Conservation (phyloP, 2,797 vertebrate genomes). For the Aeoliscus strigatus region DNA sequence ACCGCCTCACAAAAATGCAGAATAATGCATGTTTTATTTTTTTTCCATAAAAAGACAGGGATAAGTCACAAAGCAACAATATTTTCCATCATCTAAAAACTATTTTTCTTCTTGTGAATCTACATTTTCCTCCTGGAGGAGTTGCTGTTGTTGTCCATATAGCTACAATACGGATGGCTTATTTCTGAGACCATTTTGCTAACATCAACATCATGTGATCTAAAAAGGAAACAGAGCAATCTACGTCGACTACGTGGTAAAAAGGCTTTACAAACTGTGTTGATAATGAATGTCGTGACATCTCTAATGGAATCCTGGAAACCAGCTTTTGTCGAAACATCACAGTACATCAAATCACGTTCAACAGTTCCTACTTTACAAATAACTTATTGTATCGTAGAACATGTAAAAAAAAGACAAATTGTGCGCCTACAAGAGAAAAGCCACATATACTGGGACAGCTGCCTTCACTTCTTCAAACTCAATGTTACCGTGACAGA, state of each 20-base stretch:
- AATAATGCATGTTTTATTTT: slow-evolving; percentile 56
- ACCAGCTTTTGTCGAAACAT: slow-evolving; percentile 56
- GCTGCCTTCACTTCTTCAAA: slow-evolving; percentile 58
- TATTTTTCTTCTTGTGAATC: slow-evolving; percentile 51
- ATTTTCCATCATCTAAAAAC: slow-evolving; percentile 66
- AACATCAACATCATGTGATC: slow-evolving; percentile 51
- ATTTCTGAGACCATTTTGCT: slow-evolving; percentile 28
- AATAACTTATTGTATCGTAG: slow-evolving; percentile 72
- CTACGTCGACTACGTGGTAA: slow-evolving; percentile 54
- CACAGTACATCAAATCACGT: slow-evolving; percentile 65
- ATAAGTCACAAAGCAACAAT: slow-evolving; percentile 69
- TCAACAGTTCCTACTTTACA: slow-evolving; percentile 66
- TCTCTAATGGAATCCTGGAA: slow-evolving; percentile 52
- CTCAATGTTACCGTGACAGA: slow-evolving; percentile 36
- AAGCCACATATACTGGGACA: slow-evolving; percentile 56
- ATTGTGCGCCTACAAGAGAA: slow-evolving; percentile 50
- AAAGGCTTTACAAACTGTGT: slow-evolving; percentile 66
- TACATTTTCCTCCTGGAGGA: slow-evolving; percentile 44
- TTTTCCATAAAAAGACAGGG: slow-evolving; percentile 68
- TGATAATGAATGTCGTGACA: slow-evolving; percentile 51
- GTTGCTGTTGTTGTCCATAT: slow-evolving; percentile 32
- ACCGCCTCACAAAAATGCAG: slow-evolving; percentile 31
- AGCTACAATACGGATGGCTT: slow-evolving; percentile 58
- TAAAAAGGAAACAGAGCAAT: slow-evolving; percentile 40
- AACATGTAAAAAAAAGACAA: slow-evolving; percentile 49